These are phyloP conservation scores for Bovichtus variegatus DNA, from an alignment of 2,797 vertebrate species.

Conservation along the genomic window DNA sequence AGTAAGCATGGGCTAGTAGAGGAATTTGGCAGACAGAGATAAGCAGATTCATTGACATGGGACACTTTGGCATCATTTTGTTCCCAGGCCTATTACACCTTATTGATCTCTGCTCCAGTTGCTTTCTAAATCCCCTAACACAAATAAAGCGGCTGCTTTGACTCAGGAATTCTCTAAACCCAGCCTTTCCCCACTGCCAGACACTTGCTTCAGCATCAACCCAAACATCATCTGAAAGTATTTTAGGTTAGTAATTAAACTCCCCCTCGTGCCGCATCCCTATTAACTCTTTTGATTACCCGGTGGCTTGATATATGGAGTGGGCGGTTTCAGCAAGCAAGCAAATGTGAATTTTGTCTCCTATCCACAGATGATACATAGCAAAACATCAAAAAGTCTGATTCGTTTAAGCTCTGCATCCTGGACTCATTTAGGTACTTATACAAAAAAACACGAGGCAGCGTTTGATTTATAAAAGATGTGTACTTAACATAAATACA, in stretches of 20 bases:
- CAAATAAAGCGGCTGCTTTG: conserved; percentile 76
- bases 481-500: conserved; percentile 49
- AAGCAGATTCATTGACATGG: conserved; percentile 86
- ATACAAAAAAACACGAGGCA: conserved; percentile 21
- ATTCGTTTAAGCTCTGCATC: conserved; percentile 57
- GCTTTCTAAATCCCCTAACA: conserved; percentile 76
- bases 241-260: conserved; percentile 81
- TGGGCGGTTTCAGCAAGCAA: conserved; percentile 76
- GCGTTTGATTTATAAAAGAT: conserved; percentile 57
- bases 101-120: conserved; percentile 83
- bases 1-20: conserved; percentile 59
- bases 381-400: conserved; percentile 68
- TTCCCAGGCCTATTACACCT: conserved; percentile 82
- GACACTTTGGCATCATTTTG: conserved; percentile 82
- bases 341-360: conserved; percentile 76
- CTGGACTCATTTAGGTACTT: conserved; percentile 50
- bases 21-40: conserved; percentile 81
- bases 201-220: conserved; percentile 53
- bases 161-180: conserved; percentile 66
- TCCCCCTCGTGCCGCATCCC: conserved; percentile 68
- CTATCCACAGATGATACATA: conserved; percentile 64
- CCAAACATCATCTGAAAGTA: conserved; percentile 76
- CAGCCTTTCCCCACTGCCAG: conserved; percentile 38
- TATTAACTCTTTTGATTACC: conserved; percentile 81
- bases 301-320: conserved; percentile 70